Percentiles rank a stretch among this genome's conserved stretches.
phyloP scores from a whole-genome alignment of 2,113 vertebrate species.

The Tretioscincus oriximinensis region DNA sequence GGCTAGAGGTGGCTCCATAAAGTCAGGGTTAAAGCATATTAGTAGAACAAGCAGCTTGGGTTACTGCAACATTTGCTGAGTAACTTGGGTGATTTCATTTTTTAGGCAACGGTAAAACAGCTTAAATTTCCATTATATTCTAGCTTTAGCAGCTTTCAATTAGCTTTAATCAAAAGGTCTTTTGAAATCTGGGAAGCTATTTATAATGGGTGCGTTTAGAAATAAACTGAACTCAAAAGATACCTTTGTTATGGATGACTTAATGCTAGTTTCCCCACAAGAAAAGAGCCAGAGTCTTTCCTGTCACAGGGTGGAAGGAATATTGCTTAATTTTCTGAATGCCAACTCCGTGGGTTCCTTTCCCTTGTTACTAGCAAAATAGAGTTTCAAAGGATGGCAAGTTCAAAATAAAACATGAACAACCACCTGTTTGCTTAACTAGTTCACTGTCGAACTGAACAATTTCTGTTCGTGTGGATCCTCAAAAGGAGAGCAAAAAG shows the following conservation, averaged over 20 bases:
- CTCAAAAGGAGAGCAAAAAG: background rate
- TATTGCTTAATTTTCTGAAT: too few species aligned
- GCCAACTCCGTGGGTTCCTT: too few species aligned
- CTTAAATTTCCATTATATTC: background rate
- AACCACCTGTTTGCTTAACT: too few species aligned
- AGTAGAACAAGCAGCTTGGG: conserved; percentile 9
- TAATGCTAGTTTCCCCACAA: background rate
- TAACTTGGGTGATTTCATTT: background rate
- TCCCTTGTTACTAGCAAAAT: background rate
- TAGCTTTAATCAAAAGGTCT: conserved; percentile 14
- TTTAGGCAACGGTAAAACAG: background rate
- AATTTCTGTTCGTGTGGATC: too few species aligned
- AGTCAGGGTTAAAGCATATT: conserved; percentile 4
- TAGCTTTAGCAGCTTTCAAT: background rate
- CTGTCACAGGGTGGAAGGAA: background rate
- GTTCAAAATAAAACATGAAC: too few species aligned
- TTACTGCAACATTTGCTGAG: background rate
- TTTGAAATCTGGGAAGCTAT: conserved; percentile 6
- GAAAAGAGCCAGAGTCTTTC: background rate
- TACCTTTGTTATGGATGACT: conserved; percentile 14
- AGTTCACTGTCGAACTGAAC: too few species aligned
- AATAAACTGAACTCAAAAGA: conserved; percentile 22
- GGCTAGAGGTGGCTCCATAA: background rate
- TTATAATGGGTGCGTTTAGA: conserved; percentile 24
- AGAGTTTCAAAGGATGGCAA: background rate